Evolutionary conservation across 2,888 invertebrate species (phyloP), one percentile per base, ranked within the genome.

Genomic region (Andrena marginata): DNA sequence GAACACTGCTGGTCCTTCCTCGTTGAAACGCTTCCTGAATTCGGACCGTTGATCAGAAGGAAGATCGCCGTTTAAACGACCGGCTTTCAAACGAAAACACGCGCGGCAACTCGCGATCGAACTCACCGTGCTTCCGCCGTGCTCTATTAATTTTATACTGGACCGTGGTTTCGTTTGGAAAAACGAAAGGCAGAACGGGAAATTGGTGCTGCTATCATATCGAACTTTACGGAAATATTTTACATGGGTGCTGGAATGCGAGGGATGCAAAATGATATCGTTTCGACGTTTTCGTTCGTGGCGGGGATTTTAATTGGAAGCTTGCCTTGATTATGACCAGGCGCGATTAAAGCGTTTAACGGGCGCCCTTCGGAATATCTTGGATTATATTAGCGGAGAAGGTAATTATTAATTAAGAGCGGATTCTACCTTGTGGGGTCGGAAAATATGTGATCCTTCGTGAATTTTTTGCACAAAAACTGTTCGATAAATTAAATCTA

Each of bases 121-220:
- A 26, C 6, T 8, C 29, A 20, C 0, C 10, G 10, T 16, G 51
- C 20, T 31, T 29, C 48, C 29, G 4, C 51, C 8, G 20, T 31
- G 20, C 60, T 67, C 20, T 65, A 29, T 48, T 59, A 60, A 80
- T 60, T 51, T 62, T 60, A 20, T 23, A n/a, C 29, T 7, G 26
- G 49, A 64, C 31, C n/a, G 49, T 13, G 10, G 33, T 71, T 60
- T 48, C 67, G 31, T 7, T 16, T 29, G 54, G 16, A 33, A 6
- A 10, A 42, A 23, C 23, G n/a, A 64, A 42, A 10, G 29, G 0
- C 3, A 2, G 5, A n/a, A 29, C 3, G 3, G 20, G 62, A 2
- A 5, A 4, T 16, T 13, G 48, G 33, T 51, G 35, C 69, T 51
- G 59, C 31, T 35, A 48, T 70, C 76, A 13, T 69, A 70, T 65